A percentile compares a stretch with the other conserved stretches of the same genome.
Conservation (phyloP, 1,140 invertebrate species). For the Mactra quadrangularis region DNA sequence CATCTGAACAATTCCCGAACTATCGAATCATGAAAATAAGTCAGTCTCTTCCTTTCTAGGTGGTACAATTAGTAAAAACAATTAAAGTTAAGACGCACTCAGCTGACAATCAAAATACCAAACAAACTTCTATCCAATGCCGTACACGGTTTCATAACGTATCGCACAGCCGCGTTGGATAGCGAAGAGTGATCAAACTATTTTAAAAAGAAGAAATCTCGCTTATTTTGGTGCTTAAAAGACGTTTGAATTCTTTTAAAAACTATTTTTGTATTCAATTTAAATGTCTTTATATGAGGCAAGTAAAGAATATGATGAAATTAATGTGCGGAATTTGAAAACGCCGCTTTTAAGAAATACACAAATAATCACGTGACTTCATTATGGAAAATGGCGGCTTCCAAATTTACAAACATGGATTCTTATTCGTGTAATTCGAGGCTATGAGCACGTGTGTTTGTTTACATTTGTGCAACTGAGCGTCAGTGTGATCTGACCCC, state of each 20-base stretch:
- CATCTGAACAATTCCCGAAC: slow-evolving; percentile 23
- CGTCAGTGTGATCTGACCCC: slow-evolving; percentile 30
- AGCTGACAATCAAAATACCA: slow-evolving; percentile 31
- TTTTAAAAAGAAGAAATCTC: slow-evolving; percentile 10
- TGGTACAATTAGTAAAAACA: not conserved
- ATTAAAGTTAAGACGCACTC: not conserved
- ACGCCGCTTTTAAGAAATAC: slow-evolving; percentile 64
- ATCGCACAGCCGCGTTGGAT: slow-evolving; percentile 54
- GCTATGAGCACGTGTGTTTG: slow-evolving; percentile 61
- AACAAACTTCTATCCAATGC: slow-evolving; percentile 62
- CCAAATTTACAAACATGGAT: slow-evolving; percentile 83
- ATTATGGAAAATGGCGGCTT: slow-evolving; percentile 83
- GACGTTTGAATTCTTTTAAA: not conserved
- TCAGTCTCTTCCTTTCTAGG: not conserved
- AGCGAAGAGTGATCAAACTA: slow-evolving; percentile 20
- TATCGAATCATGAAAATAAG: slow-evolving; percentile 5
- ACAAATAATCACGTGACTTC: slow-evolving; percentile 81
- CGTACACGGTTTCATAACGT: slow-evolving; percentile 60
- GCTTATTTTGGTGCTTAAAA: too few species aligned
- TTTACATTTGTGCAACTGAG: slow-evolving; percentile 59
- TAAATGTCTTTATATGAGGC: not conserved
- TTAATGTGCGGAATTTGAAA: slow-evolving; percentile 36
- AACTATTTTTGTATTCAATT: not conserved
- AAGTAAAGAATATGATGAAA: not conserved
- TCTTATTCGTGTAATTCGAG: slow-evolving; percentile 83